Conservation (phyloP, 2,888 invertebrate genomes). For the Polydrusus pterygomalis region DNA sequence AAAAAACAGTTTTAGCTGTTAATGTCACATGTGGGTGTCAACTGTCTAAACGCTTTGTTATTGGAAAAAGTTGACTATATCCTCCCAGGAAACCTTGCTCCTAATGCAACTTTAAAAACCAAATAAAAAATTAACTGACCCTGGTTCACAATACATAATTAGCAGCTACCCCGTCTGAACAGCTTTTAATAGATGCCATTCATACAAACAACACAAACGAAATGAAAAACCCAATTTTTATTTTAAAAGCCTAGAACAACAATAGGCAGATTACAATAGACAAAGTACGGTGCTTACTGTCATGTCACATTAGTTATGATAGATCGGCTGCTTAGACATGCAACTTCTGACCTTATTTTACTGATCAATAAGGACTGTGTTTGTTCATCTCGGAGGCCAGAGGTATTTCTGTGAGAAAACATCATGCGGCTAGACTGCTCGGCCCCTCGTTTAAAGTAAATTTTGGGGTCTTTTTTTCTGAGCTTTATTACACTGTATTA, state of each 20-base stretch:
- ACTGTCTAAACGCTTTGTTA: too few relatives aligned
- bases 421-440: constrained; percentile 67
- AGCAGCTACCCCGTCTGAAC: constrained; percentile 45
- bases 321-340: constrained; percentile 65
- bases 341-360: constrained; percentile 63
- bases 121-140: constrained; percentile 42
- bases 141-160: constrained; percentile 44
- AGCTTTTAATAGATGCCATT: constrained; percentile 49
- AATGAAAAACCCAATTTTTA: constrained; percentile 51
- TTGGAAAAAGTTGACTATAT: too few relatives aligned
- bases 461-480: constrained; percentile 69
- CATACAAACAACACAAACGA: constrained; percentile 43
- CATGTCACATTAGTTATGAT: constrained; percentile 73
- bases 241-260: constrained; percentile 63
- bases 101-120: constrained; percentile 35
- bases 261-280: constrained; percentile 73
- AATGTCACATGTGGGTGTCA: too few relatives aligned
- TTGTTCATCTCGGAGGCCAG: constrained; percentile 56
- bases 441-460: constrained; percentile 68
- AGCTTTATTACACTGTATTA: constrained; percentile 66
- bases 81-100: too few relatives aligned
- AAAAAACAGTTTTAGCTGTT: too few relatives aligned
- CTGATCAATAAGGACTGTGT: constrained; percentile 60
- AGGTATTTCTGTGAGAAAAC: constrained; percentile 67
- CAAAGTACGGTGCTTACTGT: constrained; percentile 72